phyloP scores from a whole-genome alignment of 2,888 invertebrate species.

The Adelognathus sp. region DNA sequence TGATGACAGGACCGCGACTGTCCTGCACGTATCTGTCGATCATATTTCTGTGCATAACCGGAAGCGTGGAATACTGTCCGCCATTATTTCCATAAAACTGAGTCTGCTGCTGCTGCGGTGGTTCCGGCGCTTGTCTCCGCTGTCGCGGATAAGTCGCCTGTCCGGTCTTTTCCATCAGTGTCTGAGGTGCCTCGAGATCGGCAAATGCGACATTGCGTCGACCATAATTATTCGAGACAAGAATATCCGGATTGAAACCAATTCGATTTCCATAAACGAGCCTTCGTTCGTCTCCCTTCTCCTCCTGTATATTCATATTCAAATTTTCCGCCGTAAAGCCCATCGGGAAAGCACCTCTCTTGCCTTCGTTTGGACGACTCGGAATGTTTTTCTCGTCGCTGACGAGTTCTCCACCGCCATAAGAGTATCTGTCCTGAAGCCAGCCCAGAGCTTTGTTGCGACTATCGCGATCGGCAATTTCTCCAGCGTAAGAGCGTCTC shows the following conservation, averaged over 20 bases:
- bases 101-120: slow-evolving; percentile 54
- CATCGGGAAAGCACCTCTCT: slow-evolving; percentile 53
- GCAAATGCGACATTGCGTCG: slow-evolving; percentile 43
- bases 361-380: neutral
- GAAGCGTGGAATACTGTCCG: slow-evolving; percentile 39
- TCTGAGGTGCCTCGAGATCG: slow-evolving; percentile 16
- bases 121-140: slow-evolving; percentile 27
- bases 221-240: neutral
- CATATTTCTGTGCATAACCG: slow-evolving; percentile 66
- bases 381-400: slow-evolving; percentile 18
- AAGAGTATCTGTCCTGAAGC: slow-evolving; percentile 72
- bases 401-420: slow-evolving; percentile 47
- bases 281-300: slow-evolving; percentile 52
- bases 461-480: slow-evolving; percentile 57
- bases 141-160: slow-evolving; percentile 41
- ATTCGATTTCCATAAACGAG: slow-evolving; percentile 27
- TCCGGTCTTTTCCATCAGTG: slow-evolving; percentile 7
- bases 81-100: neutral
- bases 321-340: slow-evolving; percentile 65
- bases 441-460: slow-evolving; percentile 69
- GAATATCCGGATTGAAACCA: slow-evolving; percentile 46
- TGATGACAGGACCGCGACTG: slow-evolving; percentile 25
- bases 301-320: slow-evolving; percentile 29
- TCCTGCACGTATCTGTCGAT: slow-evolving; percentile 73
- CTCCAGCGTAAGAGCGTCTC: slow-evolving; percentile 36